Evolutionary conservation across 1,140 invertebrate genomes (phyloP).

Genomic region (Pectinophora gossypiella): DNA sequence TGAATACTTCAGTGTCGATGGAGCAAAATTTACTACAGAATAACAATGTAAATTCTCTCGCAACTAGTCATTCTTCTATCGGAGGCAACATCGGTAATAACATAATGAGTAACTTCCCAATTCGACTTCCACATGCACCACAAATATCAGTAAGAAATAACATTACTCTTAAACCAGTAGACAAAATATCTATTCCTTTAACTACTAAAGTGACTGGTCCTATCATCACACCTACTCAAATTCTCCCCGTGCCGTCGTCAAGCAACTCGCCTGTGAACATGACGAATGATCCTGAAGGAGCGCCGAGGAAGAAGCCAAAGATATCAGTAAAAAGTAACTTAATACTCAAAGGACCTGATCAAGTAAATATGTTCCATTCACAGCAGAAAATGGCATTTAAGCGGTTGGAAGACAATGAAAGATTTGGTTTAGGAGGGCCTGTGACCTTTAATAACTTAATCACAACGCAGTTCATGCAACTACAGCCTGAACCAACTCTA

Average conservation of each 20-base stretch:
- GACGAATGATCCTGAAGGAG: slow-evolving; percentile 40
- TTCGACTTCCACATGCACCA: slow-evolving; percentile 46
- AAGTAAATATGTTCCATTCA: slow-evolving; percentile 66
- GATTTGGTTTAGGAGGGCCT: slow-evolving; percentile 48
- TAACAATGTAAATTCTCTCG: slow-evolving; percentile 43
- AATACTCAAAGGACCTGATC: slow-evolving; percentile 69
- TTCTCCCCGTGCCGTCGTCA: slow-evolving; percentile 54
- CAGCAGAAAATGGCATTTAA: slow-evolving; percentile 68
- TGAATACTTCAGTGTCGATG: slow-evolving; percentile 47
- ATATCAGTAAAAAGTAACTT: slow-evolving; percentile 74
- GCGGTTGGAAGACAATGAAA: slow-evolving; percentile 56
- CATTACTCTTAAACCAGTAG: slow-evolving; percentile 54
- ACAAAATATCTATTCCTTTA: slow-evolving; percentile 48
- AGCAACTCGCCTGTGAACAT: slow-evolving; percentile 59
- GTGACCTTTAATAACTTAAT: slow-evolving; percentile 67
- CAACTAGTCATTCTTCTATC: slow-evolving; percentile 39
- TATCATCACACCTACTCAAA: slow-evolving; percentile 64
- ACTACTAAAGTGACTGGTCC: slow-evolving; percentile 56
- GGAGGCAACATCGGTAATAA: slow-evolving; percentile 44
- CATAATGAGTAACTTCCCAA: slow-evolving; percentile 66
- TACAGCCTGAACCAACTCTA: slow-evolving; percentile 47
- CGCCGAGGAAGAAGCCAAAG: slow-evolving; percentile 68
- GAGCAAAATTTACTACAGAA: slow-evolving; percentile 50
- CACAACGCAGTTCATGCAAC: slow-evolving; percentile 63
- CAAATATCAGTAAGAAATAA: slow-evolving; percentile 53